Evolutionary conservation across 2,113 vertebrate genomes (phyloP).

Genomic region (Dipodomys merriami): DNA sequence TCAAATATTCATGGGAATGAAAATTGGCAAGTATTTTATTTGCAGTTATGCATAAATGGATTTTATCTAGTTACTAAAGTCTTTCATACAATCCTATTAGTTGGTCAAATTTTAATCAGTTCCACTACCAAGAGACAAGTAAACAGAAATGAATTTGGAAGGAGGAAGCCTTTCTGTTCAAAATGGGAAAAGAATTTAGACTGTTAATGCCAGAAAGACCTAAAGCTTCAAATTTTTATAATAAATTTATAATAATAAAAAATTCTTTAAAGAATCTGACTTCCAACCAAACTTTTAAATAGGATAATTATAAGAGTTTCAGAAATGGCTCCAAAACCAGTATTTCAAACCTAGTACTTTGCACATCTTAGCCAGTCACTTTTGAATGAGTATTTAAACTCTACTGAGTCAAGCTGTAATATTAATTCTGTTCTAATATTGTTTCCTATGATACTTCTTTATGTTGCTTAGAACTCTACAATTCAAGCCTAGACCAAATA

Average conservation of each 20-base stretch:
- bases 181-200: not conserved
- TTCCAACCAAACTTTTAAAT: conserved; percentile 20
- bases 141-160: not conserved
- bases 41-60: not conserved
- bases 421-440: not conserved
- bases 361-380: not conserved
- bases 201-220: not conserved
- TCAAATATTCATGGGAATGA: not conserved
- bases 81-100: not conserved
- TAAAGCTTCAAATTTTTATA: not conserved
- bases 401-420: not conserved
- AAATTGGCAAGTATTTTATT: not conserved
- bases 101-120: not conserved
- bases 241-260: conserved; percentile 11
- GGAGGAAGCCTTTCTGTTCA: not conserved
- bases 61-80: not conserved
- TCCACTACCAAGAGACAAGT: not conserved
- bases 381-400: not conserved
- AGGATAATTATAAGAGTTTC: not conserved
- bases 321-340: not conserved
- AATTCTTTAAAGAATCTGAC: not conserved
- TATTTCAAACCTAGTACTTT: not conserved
- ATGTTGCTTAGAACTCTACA: not conserved
- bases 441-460: not conserved
- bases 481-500: not conserved